A percentile compares a stretch with the other conserved stretches of the same genome.
Conservation (phyloP, 2,113 vertebrate genomes). For the Maccullochella peelii region DNA sequence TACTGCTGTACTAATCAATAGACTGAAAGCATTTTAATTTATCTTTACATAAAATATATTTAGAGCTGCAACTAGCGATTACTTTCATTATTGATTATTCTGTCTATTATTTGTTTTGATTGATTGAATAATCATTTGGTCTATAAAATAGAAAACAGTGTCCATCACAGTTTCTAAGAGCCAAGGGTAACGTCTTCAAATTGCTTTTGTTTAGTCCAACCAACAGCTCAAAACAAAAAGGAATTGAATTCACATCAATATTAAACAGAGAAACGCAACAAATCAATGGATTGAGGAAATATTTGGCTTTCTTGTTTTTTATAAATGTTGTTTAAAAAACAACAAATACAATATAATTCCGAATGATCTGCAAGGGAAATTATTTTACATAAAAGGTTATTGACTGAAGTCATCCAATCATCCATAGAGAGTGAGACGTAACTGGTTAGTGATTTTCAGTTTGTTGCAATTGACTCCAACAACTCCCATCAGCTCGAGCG, state of each 20-base stretch:
- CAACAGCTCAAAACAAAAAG: background rate
- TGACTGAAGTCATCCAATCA: constrained; percentile 25
- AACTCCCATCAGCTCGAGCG: constrained; percentile 26
- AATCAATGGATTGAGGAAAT: background rate
- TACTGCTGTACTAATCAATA: constrained; percentile 3
- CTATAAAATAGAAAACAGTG: background rate
- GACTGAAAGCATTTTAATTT: background rate
- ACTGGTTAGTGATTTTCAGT: constrained; percentile 52
- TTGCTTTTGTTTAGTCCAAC: background rate
- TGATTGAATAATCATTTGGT: background rate
- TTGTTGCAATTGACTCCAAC: constrained; percentile 31
- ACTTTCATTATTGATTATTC: background rate
- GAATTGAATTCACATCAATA: background rate
- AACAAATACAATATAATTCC: constrained; percentile 1
- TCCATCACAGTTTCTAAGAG: background rate
- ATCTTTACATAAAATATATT: background rate
- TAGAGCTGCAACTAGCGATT: background rate
- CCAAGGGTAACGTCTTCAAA: background rate
- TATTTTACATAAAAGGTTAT: background rate
- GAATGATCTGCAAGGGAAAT: constrained; percentile 15
- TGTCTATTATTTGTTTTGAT: background rate
- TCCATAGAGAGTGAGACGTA: constrained; percentile 14
- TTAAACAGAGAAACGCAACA: background rate
- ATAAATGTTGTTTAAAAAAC: background rate
- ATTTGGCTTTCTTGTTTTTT: background rate